phyloP scores from a whole-genome alignment of 1,140 invertebrate species.

The Bradynema listronoti region DNA sequence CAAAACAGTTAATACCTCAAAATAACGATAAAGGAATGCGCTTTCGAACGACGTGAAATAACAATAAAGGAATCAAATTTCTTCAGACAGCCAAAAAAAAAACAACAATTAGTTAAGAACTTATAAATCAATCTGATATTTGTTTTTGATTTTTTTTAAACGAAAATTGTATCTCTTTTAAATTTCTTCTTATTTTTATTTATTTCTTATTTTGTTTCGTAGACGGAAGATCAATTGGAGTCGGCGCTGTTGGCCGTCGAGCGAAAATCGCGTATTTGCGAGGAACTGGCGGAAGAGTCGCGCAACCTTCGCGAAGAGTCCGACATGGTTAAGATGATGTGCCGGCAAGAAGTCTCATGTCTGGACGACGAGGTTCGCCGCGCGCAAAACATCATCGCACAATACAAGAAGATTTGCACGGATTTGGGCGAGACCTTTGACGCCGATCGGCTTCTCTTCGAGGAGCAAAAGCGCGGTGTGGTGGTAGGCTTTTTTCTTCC shows the following conservation, averaged over 20 bases:
- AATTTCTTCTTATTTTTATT: slow-evolving; percentile 16
- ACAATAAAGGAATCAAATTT: too few species aligned
- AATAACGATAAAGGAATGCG: too few species aligned
- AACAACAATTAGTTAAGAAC: too few species aligned
- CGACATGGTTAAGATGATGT: slow-evolving; percentile 73
- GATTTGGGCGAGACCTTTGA: slow-evolving; percentile 32
- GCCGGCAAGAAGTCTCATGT: slow-evolving; percentile 71
- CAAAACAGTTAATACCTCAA: too few species aligned
- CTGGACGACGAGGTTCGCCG: slow-evolving; percentile 69
- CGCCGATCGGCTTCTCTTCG: slow-evolving; percentile 22
- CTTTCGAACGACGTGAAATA: too few species aligned
- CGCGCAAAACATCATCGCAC: slow-evolving; percentile 72
- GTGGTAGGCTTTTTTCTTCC: slow-evolving; percentile 14
- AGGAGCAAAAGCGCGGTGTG: slow-evolving; percentile 28
- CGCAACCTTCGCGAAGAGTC: slow-evolving; percentile 72
- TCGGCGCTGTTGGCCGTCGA: slow-evolving; percentile 73
- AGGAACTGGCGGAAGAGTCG: slow-evolving; percentile 76
- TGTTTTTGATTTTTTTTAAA: slow-evolving; percentile 13
- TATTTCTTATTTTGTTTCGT: slow-evolving; percentile 22
- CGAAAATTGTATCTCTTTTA: neutral
- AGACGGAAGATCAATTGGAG: slow-evolving; percentile 71
- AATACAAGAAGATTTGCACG: slow-evolving; percentile 70
- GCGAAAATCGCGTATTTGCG: slow-evolving; percentile 68
- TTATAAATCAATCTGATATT: too few species aligned
- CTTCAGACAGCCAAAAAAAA: too few species aligned